These are phyloP conservation scores for Ichneumon xanthorius DNA, from an alignment of 2,888 invertebrate species.

Conservation along the genomic window DNA sequence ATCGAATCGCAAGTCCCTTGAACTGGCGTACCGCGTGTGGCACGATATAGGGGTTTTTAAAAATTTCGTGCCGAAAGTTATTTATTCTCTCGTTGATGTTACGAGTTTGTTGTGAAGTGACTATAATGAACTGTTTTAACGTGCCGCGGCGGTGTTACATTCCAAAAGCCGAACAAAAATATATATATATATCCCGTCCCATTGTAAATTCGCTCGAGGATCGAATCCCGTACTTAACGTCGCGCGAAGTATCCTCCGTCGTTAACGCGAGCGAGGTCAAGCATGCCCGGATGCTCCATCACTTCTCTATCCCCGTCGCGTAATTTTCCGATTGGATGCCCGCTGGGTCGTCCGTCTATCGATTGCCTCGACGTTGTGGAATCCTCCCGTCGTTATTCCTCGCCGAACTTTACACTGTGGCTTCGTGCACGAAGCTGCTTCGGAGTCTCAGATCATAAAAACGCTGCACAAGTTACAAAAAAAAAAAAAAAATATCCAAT, in stretches of 20 bases:
- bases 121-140: slow-evolving; percentile 37
- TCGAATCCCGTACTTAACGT: background rate
- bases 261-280: background rate
- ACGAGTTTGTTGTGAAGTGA: slow-evolving; percentile 46
- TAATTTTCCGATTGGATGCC: slow-evolving; percentile 35
- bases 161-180: slow-evolving; percentile 31
- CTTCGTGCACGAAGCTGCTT: background rate
- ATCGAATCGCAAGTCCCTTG: slow-evolving; percentile 36
- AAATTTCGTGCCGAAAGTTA: slow-evolving; percentile 12
- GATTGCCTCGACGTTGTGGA: slow-evolving; percentile 2
- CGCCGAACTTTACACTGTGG: background rate
- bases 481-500: slow-evolving; percentile 22
- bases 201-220: slow-evolving; percentile 25
- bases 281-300: background rate
- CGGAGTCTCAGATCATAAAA: slow-evolving; percentile 13
- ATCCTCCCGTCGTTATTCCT: slow-evolving; percentile 22
- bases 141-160: slow-evolving; percentile 53
- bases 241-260: slow-evolving; percentile 1
- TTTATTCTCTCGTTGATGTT: slow-evolving; percentile 52
- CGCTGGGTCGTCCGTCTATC: slow-evolving; percentile 12
- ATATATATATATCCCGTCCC: background rate
- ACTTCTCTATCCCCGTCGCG: background rate
- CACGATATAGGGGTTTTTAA: background rate
- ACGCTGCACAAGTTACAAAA: slow-evolving; percentile 37
- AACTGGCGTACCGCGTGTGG: slow-evolving; percentile 5